Evolutionary conservation across 2,888 invertebrate genomes (phyloP), one percentile per base, ranked within the genome.

Genomic region (Punctoribates punctum): DNA sequence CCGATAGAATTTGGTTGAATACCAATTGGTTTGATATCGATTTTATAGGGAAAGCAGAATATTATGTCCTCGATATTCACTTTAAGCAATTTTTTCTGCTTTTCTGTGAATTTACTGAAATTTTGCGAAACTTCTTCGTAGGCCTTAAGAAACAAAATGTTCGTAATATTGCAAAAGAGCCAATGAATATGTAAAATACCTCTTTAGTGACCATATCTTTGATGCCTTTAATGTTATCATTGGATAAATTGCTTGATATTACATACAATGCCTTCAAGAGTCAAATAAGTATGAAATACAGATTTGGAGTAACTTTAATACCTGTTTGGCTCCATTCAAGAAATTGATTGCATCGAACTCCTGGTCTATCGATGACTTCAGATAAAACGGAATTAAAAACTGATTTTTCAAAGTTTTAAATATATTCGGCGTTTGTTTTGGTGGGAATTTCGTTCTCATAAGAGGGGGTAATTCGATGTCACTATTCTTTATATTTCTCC

Each of bases 201-300:
- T 67, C 42, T 8, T 67, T 42, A 3, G 70, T 73, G 20, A 75
- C n/a, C n/a, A n/a, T n/a, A n/a, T n/a, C n/a, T n/a, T n/a, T n/a
- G n/a, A n/a, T n/a, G n/a, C n/a, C n/a, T 25, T 72, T 17, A 20
- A 75, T 72, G 42, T 75, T 51, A 46, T 75, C 72, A 27, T 75
- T 75, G 42, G 75, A 48, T 42, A 75, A 57, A 75, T 73, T 51
- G n/a, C 34, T 72, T 6, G 75, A 72, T 4, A 75, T 73, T 3
- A 17, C 8, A 15, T 20, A 27, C 15, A 75, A 73, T 3, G 75
- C 73, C 75, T 75, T 8, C 2, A n/a, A 23, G 15, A 54, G 3
- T 20, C 4, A 4, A 54, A 20, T 15, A 5, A 17, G n/a, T 11
- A 20, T 54, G 8, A 17, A 17, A 11, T 54, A 15, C 17, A 13